Evolutionary conservation across 2,797 vertebrate species (phyloP).

Genomic region (Acanthis flammea): DNA sequence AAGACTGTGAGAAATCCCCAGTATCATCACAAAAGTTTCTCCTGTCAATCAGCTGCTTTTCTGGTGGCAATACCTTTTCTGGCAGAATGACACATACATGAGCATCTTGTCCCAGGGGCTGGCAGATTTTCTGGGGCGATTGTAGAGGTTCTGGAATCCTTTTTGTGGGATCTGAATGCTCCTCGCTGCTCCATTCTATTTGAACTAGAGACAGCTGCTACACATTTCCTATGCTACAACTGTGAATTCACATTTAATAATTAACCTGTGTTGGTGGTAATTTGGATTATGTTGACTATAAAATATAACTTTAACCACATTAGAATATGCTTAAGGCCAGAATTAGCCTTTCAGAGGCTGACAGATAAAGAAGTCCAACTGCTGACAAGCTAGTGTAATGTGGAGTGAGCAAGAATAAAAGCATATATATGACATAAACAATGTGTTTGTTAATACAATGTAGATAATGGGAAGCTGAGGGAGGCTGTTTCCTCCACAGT

Average conservation of each 20-base stretch:
- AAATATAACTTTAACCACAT: background rate
- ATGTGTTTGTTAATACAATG: background rate
- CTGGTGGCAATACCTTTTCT: background rate
- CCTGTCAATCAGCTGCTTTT: background rate
- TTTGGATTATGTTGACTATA: background rate
- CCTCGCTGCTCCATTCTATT: background rate
- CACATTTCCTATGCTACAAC: background rate
- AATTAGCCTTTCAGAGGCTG: background rate
- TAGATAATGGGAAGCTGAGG: background rate
- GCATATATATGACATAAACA: background rate
- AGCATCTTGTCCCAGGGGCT: background rate
- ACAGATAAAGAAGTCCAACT: background rate
- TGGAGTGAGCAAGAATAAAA: background rate
- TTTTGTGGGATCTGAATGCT: background rate
- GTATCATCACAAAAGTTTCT: background rate
- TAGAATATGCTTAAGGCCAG: background rate
- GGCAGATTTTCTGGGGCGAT: background rate
- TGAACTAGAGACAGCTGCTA: background rate
- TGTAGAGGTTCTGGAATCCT: background rate
- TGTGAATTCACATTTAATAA: background rate
- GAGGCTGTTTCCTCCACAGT: background rate
- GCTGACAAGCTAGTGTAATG: background rate
- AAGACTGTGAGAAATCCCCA: background rate
- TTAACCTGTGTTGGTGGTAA: background rate
- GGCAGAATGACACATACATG: fast-evolving